A percentile compares a stretch with the other conserved stretches of the same genome.
Evolutionary conservation across 1,140 invertebrate genomes (phyloP).

Genomic region (Lamellibrachia luymesi): DNA sequence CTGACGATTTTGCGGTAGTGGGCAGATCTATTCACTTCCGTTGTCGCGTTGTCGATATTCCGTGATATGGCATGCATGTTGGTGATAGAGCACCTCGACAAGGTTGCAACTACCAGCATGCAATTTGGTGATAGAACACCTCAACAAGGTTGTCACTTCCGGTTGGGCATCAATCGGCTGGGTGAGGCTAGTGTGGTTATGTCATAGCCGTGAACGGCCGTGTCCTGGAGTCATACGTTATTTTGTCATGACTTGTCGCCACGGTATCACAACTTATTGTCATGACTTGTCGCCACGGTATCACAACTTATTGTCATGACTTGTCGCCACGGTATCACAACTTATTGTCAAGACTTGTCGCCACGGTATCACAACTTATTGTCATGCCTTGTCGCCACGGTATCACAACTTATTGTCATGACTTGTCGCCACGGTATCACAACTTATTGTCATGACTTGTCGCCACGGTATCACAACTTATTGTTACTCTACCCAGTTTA

Average conservation of each 20-base stretch:
- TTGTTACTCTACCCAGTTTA: not conserved
- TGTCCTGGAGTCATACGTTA: not conserved
- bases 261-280: no score
- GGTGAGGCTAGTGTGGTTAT: not conserved
- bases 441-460: no score
- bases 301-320: no score
- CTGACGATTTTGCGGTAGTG: not conserved
- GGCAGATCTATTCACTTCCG: not conserved
- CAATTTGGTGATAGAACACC: not conserved
- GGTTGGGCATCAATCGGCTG: no score
- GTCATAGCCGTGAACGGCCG: not conserved
- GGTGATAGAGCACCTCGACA: not conserved
- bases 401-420: no score
- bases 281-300: no score
- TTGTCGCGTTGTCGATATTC: not conserved
- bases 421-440: no score
- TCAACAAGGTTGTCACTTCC: not conserved
- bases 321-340: not conserved
- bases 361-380: not conserved
- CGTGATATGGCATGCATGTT: not conserved
- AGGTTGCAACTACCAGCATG: not conserved
- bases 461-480: no score
- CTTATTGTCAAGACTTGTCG: no score
- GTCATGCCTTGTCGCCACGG: no score
- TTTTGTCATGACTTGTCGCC: not conserved